These are phyloP conservation scores for Anthophora plumipes DNA, from an alignment of 2,888 invertebrate genomes.

Conservation along the genomic window DNA sequence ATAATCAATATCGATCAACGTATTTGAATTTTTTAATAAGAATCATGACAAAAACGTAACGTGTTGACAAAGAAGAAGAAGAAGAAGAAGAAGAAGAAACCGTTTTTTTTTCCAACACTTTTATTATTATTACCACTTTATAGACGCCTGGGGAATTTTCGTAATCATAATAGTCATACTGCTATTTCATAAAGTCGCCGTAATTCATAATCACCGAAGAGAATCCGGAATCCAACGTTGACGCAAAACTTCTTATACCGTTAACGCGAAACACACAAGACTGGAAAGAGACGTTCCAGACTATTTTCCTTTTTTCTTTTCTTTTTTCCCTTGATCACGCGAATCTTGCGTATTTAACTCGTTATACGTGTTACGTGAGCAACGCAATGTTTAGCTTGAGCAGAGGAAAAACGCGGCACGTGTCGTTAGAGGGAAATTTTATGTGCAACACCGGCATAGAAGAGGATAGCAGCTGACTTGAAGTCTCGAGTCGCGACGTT, in stretches of 20 bases:
- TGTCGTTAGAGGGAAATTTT: conserved; percentile 34
- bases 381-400: conserved; percentile 17
- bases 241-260: neutral
- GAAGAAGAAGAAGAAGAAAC: too few relatives aligned
- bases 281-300: neutral
- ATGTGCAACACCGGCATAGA: conserved; percentile 4
- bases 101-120: too few relatives aligned
- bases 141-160: neutral
- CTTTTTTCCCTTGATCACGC: neutral
- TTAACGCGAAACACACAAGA: conserved; percentile 6
- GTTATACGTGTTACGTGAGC: conserved; percentile 37
- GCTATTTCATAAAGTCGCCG: neutral
- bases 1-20: too few relatives aligned
- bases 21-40: too few relatives aligned
- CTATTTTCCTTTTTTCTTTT: conserved; percentile 9
- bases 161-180: neutral
- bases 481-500: neutral
- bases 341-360: conserved; percentile 17
- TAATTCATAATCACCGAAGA: neutral
- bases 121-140: neutral
- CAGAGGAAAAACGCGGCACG: conserved; percentile 39
- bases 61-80: too few relatives aligned
- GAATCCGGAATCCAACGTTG: neutral
- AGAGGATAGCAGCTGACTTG: conserved; percentile 14
- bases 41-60: too few relatives aligned